phyloP scores from a whole-genome alignment of 2,113 vertebrate species.

The Dipodomys spectabilis region DNA sequence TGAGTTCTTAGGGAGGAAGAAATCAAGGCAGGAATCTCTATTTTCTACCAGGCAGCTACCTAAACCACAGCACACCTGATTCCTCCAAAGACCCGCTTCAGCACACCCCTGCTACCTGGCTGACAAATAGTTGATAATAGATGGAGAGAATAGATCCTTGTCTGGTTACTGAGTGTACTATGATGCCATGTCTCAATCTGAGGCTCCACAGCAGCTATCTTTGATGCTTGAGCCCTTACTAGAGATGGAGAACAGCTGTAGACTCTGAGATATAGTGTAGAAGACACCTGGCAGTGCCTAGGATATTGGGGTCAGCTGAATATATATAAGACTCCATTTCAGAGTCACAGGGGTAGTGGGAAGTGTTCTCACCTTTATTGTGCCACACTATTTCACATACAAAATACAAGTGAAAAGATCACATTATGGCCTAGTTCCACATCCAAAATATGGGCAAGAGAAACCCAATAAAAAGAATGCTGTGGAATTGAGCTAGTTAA shows the following conservation, averaged over 20 bases:
- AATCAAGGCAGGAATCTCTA: not conserved
- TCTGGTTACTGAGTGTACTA: not conserved
- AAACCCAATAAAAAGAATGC: not conserved
- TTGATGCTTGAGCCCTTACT: not conserved
- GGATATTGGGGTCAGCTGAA: not conserved
- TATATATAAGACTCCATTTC: not conserved
- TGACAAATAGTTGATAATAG: not conserved
- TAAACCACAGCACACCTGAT: no score
- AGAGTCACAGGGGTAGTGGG: not conserved
- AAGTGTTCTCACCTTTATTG: not conserved
- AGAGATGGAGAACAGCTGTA: not conserved
- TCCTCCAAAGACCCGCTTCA: not conserved
- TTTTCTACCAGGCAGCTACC: not conserved
- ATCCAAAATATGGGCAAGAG: not conserved
- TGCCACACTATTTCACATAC: not conserved
- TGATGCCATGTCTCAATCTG: not conserved
- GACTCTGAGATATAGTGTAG: not conserved
- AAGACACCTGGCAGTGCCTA: not conserved
- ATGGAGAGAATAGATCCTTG: not conserved
- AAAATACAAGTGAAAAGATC: not conserved
- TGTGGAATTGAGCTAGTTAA: slow-evolving; percentile 35
- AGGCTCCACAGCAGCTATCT: not conserved
- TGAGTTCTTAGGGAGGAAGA: not conserved
- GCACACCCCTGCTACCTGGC: not conserved
- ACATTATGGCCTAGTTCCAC: not conserved